Evolutionary conservation across 2,113 vertebrate species (phyloP).

Genomic region (Chlamydotis undulata): DNA sequence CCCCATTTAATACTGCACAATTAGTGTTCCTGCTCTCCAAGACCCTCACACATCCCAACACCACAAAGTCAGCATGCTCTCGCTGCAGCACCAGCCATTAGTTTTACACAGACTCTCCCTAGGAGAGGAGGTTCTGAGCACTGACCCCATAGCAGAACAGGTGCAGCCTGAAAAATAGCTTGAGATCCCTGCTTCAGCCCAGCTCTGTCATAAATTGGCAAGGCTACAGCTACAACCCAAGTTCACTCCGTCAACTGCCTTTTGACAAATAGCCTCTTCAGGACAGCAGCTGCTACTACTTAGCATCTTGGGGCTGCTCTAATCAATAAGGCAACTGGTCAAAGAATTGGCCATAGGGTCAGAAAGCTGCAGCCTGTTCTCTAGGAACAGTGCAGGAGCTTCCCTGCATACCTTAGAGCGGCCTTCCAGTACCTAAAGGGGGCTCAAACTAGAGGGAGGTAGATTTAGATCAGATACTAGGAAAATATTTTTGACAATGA

Average conservation of each 20-base stretch:
- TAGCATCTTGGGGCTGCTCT: background rate
- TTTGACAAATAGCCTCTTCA: background rate
- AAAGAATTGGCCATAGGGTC: background rate
- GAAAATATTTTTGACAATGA: too few relatives aligned
- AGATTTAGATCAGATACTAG: too few relatives aligned
- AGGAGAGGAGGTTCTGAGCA: background rate
- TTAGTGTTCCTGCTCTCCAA: background rate
- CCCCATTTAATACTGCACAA: background rate
- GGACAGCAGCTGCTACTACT: background rate
- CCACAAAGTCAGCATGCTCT: accelerated
- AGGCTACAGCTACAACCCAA: background rate
- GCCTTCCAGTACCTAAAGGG: too few relatives aligned
- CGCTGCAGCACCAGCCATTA: background rate
- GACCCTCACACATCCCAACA: background rate
- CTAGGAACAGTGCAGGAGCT: too few relatives aligned
- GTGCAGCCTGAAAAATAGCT: background rate
- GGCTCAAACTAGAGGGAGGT: too few relatives aligned
- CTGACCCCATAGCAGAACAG: background rate
- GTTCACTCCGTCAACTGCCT: background rate
- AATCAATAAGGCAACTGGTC: background rate
- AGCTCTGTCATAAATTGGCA: background rate
- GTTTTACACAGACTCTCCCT: background rate
- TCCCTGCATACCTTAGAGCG: too few relatives aligned
- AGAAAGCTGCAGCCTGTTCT: background rate
- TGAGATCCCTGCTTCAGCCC: background rate